These are phyloP conservation scores for Aphidius ervi DNA, from an alignment of 1,140 invertebrate species.

Conservation along the genomic window DNA sequence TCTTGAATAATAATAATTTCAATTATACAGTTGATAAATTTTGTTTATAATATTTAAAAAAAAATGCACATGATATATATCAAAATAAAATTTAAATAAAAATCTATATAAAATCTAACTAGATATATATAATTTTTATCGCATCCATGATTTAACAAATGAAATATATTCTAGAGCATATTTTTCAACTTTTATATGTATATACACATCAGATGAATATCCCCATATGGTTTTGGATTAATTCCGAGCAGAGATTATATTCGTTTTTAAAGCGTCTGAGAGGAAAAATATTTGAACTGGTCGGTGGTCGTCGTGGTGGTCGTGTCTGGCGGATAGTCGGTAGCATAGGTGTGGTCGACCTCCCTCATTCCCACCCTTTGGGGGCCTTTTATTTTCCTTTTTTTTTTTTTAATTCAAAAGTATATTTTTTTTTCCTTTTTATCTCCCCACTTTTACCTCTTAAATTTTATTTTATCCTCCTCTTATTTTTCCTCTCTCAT, in stretches of 20 bases:
- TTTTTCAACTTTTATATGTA: too few species aligned
- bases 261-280: slow-evolving; percentile 27
- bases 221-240: too few species aligned
- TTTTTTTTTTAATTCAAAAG: neutral
- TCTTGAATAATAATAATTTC: too few species aligned
- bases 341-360: slow-evolving; percentile 47
- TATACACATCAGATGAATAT: too few species aligned
- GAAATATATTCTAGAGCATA: neutral
- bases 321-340: slow-evolving; percentile 38
- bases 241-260: slow-evolving; percentile 28
- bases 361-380: slow-evolving; percentile 16
- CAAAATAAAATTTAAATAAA: too few species aligned
- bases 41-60: too few species aligned
- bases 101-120: too few species aligned
- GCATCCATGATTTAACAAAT: neutral
- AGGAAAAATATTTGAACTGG: slow-evolving; percentile 21
- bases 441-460: slow-evolving; percentile 18
- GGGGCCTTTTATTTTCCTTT: slow-evolving; percentile 1
- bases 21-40: too few species aligned
- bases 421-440: neutral
- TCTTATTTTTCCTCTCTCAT: neutral
- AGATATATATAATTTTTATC: too few species aligned
- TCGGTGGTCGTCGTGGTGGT: slow-evolving; percentile 36
- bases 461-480: neutral
- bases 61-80: too few species aligned